Conservation (phyloP, 2,888 invertebrate species). For the Stictocephala bisonia region DNA sequence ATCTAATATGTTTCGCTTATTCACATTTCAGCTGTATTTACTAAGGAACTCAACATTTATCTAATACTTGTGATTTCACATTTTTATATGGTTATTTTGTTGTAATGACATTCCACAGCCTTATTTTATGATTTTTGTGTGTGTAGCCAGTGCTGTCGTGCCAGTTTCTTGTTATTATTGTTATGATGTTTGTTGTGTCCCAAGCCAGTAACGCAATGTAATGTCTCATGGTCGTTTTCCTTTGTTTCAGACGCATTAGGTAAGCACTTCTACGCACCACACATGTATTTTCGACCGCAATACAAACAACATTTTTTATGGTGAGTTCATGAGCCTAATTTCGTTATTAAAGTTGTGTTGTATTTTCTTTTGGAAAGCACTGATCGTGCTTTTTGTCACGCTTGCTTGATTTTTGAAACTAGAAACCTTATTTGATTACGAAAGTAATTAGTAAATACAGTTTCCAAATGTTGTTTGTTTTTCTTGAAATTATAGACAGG, state of each 20-base stretch:
- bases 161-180: conserved; percentile 19
- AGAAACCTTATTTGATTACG: too few species aligned
- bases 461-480: conserved; percentile 23
- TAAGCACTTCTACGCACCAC: conserved; percentile 66
- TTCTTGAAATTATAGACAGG: too few species aligned
- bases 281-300: conserved; percentile 41
- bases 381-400: not conserved
- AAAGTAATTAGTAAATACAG: too few species aligned
- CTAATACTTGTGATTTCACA: too few species aligned
- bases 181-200: conserved; percentile 34
- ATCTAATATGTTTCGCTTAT: too few species aligned
- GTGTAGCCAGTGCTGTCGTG: too few species aligned
- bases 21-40: too few species aligned
- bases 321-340: conserved; percentile 19
- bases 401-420: not conserved
- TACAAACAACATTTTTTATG: conserved; percentile 45
- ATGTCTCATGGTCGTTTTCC: conserved; percentile 59
- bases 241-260: conserved; percentile 86
- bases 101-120: too few species aligned
- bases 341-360: not conserved
- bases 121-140: too few species aligned
- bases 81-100: too few species aligned
- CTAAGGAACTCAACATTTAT: too few species aligned
- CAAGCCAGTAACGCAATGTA: conserved; percentile 45
- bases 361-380: not conserved